Evolutionary conservation across 23 tunicate species (phyloP).

Genomic region (Halocynthia aurantium): DNA sequence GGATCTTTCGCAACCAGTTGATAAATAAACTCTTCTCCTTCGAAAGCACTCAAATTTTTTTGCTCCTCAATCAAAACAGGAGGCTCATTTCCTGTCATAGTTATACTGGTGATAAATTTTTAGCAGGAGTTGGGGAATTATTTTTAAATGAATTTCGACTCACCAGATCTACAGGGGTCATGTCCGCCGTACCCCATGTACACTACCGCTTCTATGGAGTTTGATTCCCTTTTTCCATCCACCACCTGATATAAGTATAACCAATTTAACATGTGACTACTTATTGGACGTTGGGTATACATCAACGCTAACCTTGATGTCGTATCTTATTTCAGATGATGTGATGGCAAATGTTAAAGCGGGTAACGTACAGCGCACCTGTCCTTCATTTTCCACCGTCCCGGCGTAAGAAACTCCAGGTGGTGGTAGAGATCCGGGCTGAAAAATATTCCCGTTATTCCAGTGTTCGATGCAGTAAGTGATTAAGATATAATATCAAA

Average conservation of each 20-base stretch:
- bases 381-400: not conserved
- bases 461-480: too few species aligned
- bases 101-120: not conserved
- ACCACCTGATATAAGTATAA: not conserved
- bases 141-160: too few species aligned
- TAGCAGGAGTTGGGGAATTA: too few species aligned
- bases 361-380: not conserved
- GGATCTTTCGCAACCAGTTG: conserved; percentile 1
- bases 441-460: too few species aligned
- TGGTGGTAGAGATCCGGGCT: not conserved
- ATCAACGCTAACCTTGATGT: not conserved
- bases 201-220: not conserved
- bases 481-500: too few species aligned
- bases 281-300: too few species aligned
- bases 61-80: not conserved
- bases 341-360: not conserved
- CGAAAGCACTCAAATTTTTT: not conserved
- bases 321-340: not conserved
- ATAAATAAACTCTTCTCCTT: conserved; percentile 5
- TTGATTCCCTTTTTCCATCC: conserved; percentile 4
- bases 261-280: too few species aligned
- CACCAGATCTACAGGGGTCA: not conserved
- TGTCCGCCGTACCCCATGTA: not conserved
- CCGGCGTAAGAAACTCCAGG: not conserved
- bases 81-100: not conserved